A percentile compares a stretch with the other conserved stretches of the same genome.
phyloP scores from a whole-genome alignment of 2,888 invertebrate species.

The Zaprionus lineosus region DNA sequence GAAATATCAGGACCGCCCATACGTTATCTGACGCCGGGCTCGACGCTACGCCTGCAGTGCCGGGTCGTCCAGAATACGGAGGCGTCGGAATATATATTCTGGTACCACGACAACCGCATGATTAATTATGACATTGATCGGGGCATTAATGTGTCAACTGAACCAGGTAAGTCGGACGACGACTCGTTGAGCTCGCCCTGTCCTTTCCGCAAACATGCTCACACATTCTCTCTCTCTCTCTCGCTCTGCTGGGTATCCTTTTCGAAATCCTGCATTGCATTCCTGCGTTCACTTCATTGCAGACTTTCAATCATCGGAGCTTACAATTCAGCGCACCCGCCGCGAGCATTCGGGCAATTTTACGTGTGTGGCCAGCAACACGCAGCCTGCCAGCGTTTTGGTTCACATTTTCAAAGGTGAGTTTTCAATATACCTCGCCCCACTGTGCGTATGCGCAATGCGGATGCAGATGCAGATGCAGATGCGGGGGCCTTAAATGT shows the following conservation, averaged over 20 bases:
- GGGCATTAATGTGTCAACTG: conserved; percentile 93
- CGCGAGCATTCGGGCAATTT: conserved; percentile 92
- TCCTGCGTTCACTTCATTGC: conserved; percentile 35
- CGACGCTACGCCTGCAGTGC: conserved; percentile 91
- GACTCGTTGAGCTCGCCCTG: too few species aligned
- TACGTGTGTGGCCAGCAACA: conserved; percentile 94
- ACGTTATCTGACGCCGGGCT: conserved; percentile 93
- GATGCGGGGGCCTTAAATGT: too few species aligned
- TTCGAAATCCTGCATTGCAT: conserved; percentile 23
- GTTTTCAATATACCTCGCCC: conserved; percentile 62
- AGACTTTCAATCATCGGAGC: conserved; percentile 83
- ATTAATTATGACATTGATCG: conserved; percentile 94
- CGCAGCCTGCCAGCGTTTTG: conserved; percentile 92
- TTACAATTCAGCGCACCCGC: conserved; percentile 83
- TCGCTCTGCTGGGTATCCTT: neutral
- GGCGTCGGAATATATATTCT: conserved; percentile 91
- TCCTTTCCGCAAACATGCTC: neutral
- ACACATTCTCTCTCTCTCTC: neutral
- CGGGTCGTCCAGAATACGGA: conserved; percentile 92
- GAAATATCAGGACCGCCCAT: conserved; percentile 93
- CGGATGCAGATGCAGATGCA: conserved; percentile 1
- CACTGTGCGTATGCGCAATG: conserved; percentile 14
- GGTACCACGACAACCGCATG: conserved; percentile 95
- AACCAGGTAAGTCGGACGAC: conserved; percentile 88
- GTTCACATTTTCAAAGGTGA: conserved; percentile 95